phyloP scores from a whole-genome alignment of 1,140 invertebrate genomes.

The Zaprionus taronus region DNA sequence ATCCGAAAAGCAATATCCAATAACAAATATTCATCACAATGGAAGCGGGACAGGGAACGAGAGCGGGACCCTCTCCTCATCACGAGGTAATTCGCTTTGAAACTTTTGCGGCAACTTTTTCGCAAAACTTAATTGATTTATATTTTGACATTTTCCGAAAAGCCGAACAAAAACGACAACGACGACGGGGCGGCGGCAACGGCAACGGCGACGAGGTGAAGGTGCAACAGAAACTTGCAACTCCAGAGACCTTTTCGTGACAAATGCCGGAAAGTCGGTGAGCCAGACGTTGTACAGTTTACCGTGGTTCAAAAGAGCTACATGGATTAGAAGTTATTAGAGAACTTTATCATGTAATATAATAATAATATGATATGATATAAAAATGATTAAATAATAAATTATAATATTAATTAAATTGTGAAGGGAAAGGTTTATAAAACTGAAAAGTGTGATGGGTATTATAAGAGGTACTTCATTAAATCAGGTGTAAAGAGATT shows the following conservation, averaged over 20 bases:
- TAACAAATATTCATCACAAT: not conserved
- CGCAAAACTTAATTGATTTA: conserved; percentile 78
- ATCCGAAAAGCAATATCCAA: not conserved
- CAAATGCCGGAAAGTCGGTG: conserved; percentile 62
- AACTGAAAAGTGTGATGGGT: no score
- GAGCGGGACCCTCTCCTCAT: not conserved
- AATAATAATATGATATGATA: not conserved
- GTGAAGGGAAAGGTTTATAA: not conserved
- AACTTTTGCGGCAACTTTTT: conserved; percentile 60
- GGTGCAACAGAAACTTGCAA: conserved; percentile 59
- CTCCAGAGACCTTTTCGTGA: conserved; percentile 73
- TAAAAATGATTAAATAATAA: not conserved
- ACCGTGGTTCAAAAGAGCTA: not conserved
- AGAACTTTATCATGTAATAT: not conserved
- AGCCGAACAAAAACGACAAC: conserved; percentile 15
- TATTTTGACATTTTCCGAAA: conserved; percentile 72
- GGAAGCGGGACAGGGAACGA: not conserved
- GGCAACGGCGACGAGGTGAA: conserved; percentile 42
- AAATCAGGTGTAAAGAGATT: not conserved
- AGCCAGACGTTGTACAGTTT: conserved; percentile 24
- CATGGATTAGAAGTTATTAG: conserved; percentile 6
- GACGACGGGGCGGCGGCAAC: not conserved
- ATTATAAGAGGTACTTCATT: no score
- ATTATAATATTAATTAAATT: not conserved
- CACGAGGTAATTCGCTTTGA: conserved; percentile 47